These are phyloP conservation scores for Prochilodus magdalenae DNA, from an alignment of 2,113 vertebrate genomes.

Conservation along the genomic window DNA sequence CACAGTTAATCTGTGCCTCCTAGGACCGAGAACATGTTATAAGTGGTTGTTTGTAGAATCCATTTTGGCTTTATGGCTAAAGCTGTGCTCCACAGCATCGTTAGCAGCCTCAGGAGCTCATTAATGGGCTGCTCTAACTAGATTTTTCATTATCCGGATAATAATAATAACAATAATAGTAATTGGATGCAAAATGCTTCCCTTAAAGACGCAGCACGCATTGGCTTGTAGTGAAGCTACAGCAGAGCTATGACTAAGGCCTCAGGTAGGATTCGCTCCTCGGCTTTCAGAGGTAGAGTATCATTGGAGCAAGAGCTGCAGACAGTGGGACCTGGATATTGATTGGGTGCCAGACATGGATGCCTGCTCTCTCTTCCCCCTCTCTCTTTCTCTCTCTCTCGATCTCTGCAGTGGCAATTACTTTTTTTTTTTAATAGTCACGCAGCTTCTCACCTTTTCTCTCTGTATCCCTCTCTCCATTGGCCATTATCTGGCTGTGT, in stretches of 20 bases:
- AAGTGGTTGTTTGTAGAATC: too few relatives aligned
- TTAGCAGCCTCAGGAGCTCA: too few relatives aligned
- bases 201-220: too few relatives aligned
- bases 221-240: neutral
- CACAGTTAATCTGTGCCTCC: too few relatives aligned
- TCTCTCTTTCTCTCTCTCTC: neutral
- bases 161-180: too few relatives aligned
- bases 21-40: too few relatives aligned
- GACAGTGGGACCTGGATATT: neutral
- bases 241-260: neutral
- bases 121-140: too few relatives aligned
- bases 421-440: conserved; percentile 17
- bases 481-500: neutral
- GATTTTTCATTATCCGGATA: too few relatives aligned
- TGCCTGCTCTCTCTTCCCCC: neutral
- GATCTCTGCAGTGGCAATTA: conserved; percentile 24
- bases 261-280: neutral
- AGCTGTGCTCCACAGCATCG: too few relatives aligned
- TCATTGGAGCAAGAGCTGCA: neutral
- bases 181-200: too few relatives aligned
- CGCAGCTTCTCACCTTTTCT: neutral
- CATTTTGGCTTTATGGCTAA: too few relatives aligned
- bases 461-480: neutral
- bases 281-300: neutral
- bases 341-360: conserved; percentile 4